Conservation (phyloP, 2,113 vertebrate genomes). For the Mesocricetus auratus region DNA sequence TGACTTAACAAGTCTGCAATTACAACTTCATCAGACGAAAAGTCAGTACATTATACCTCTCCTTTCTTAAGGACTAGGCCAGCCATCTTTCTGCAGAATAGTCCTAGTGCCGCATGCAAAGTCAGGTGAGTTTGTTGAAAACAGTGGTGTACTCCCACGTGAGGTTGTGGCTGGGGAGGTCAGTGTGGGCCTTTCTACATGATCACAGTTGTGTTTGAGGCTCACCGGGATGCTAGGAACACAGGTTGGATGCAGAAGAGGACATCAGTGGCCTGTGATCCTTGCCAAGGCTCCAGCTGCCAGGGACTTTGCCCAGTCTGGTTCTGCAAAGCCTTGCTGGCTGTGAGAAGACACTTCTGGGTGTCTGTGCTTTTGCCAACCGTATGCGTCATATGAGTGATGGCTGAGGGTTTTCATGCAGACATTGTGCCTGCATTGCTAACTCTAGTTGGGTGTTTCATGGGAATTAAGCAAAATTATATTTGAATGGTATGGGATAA, state of each 20-base stretch:
- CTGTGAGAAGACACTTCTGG: not conserved
- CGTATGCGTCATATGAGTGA: not conserved
- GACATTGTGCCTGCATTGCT: too few relatives aligned
- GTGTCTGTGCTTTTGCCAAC: not conserved
- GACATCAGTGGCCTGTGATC: not conserved
- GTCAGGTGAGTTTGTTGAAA: not conserved
- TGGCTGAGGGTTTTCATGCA: not conserved
- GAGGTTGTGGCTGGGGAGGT: not conserved
- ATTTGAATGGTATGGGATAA: not conserved
- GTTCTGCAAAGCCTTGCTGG: not conserved
- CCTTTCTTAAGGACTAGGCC: not conserved
- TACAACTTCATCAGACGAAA: slow-evolving; percentile 28
- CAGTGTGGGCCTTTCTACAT: not conserved
- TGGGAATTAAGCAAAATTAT: not conserved
- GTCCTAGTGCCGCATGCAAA: not conserved
- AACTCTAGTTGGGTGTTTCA: not conserved
- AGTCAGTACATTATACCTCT: not conserved
- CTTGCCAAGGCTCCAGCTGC: not conserved
- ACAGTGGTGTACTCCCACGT: not conserved
- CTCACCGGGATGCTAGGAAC: not conserved
- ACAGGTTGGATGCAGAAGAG: not conserved
- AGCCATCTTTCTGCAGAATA: not conserved
- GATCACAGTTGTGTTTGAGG: not conserved
- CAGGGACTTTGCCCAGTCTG: not conserved
- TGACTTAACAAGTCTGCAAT: not conserved